These are phyloP conservation scores for Drosophila neoperkinsi DNA, from an alignment of 2,888 invertebrate species.

Conservation along the genomic window DNA sequence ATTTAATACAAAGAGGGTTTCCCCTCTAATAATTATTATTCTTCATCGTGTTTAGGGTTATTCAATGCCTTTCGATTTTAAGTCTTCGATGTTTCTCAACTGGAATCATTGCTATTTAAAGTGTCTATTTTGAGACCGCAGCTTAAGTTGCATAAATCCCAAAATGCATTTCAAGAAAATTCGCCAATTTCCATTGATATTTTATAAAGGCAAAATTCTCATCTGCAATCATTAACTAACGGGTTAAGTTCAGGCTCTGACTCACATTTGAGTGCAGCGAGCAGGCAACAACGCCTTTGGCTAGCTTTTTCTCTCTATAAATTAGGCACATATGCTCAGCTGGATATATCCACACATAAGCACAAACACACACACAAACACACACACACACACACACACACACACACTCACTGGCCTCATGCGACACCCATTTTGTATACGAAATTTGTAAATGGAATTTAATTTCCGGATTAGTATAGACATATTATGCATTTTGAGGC, in stretches of 20 bases:
- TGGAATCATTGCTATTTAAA: background rate
- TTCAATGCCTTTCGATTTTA: background rate
- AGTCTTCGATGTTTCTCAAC: background rate
- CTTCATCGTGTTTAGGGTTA: too few species aligned
- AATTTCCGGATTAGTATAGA: conserved; percentile 81
- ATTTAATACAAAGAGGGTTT: background rate
- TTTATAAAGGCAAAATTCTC: conserved; percentile 10
- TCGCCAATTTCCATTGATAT: background rate
- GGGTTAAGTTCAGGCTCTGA: conserved; percentile 51
- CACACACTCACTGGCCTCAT: conserved; percentile 2
- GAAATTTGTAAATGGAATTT: conserved; percentile 81
- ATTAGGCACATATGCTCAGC: conserved; percentile 62
- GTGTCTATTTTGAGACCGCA: background rate
- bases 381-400: conserved; percentile 8
- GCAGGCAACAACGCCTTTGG: conserved; percentile 23
- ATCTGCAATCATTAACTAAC: conserved; percentile 35
- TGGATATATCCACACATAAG: conserved; percentile 15
- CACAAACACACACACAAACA: conserved; percentile 7
- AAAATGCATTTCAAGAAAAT: background rate
- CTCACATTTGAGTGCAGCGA: conserved; percentile 20
- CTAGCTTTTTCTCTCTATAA: conserved; percentile 54
- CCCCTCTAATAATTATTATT: background rate
- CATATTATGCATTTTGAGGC: conserved; percentile 75
- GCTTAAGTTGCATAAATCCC: background rate
- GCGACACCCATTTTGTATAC: conserved; percentile 64